Base-by-base conservation (phyloP, 2,113 vertebrate species). In the Chaenogobius annularis region DNA sequence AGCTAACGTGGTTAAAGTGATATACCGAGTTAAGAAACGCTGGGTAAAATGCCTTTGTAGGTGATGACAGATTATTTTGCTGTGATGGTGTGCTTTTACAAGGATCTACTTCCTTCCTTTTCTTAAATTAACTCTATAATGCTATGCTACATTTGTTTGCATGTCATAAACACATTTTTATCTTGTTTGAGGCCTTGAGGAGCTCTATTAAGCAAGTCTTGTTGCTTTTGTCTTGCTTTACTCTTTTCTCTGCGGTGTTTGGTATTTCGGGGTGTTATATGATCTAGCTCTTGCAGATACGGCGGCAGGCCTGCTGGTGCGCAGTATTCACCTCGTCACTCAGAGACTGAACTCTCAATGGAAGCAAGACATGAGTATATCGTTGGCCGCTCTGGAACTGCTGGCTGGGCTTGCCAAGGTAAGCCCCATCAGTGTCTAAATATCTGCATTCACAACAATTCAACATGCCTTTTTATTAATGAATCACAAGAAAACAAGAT, bases 201-300 rank as follows among this genome's bases (percentile, higher is more conserved):
- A 66, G 43, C 43, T 65, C 35, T 66, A 66, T 47, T 23, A 23
- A 9, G 64, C 1, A 43, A 22, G 52, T 58, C 20, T 58, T 80
- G 54, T 47, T 74, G 66, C 77, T 31, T 85, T 75, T 69, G 58
- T 80, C 62, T 35, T 89, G 79, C 82, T 79, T 94, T 96, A 93
- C 95, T 86, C 78, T 82, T 67, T 91, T 95, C 94, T 93, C 93
- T 93, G 89, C 92, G 94, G 93, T 94, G 84, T 93, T 83, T 95
- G 94, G 93, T 94, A 93, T 91, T 90, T 91, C 87, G 91, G 95
- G 94, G 94, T 97, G 88, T 92, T 82, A 89, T 96, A 97, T 95
- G 95, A 95, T 95, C 88, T 96, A 97, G 96, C 95, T 98, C 94
- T 97, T 96, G 87, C 96, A 98, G 96, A 98, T 96, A 96, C 96